Conservation (phyloP, 2,113 vertebrate genomes). For the Tympanuchus pallidicinctus region DNA sequence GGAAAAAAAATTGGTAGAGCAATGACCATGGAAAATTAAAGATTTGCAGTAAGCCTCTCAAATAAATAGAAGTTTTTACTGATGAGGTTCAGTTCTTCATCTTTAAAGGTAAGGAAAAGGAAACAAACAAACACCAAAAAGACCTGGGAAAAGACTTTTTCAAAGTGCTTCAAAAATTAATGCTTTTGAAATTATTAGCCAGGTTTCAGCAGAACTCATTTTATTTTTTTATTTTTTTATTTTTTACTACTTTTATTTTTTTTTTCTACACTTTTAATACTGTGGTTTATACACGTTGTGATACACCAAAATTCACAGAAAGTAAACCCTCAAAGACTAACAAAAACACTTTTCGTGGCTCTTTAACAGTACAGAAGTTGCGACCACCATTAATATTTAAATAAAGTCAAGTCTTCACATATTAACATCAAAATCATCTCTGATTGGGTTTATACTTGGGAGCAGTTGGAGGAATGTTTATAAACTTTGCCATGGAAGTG, state of each 20-base stretch:
- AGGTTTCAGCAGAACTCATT: background rate
- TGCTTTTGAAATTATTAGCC: background rate
- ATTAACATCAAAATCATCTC: slow-evolving; percentile 8
- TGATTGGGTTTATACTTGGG: background rate
- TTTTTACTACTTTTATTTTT: background rate
- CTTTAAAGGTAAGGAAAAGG: background rate
- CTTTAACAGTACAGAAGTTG: background rate
- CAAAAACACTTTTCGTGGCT: background rate
- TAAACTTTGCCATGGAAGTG: slow-evolving; percentile 21
- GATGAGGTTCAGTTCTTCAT: background rate
- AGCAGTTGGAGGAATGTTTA: slow-evolving; percentile 37
- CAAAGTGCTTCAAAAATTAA: background rate
- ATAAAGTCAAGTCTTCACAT: background rate
- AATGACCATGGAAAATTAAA: background rate
- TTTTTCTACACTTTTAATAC: background rate
- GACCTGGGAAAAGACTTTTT: background rate
- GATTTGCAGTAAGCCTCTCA: background rate
- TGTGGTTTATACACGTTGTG: background rate
- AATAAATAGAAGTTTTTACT: background rate
- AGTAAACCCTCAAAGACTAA: background rate
- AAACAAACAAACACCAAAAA: background rate
- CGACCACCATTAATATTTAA: background rate
- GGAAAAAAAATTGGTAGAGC: background rate
- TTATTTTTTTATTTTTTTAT: background rate
- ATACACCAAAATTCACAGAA: background rate